A percentile compares a stretch with the other conserved stretches of the same genome.
Conservation (phyloP, 2,888 invertebrate genomes). For the Acronicta leporina region DNA sequence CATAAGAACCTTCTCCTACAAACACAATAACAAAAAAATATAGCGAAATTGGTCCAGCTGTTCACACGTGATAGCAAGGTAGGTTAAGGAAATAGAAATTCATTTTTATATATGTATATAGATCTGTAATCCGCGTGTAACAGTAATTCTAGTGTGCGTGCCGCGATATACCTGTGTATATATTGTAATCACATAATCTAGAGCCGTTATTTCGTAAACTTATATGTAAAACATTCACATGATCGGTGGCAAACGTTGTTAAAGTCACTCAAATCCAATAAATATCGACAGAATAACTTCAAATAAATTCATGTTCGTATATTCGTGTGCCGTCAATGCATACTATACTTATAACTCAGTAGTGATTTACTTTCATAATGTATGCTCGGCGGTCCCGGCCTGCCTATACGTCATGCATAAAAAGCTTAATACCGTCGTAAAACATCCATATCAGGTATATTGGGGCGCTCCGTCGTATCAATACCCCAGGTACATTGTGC, state of each 20-base stretch:
- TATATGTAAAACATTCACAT: background rate
- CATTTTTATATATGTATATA: too few species aligned
- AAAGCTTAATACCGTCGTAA: constrained; percentile 61
- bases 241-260: background rate
- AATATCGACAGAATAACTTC: background rate
- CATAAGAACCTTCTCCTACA: too few species aligned
- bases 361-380: constrained; percentile 46
- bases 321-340: constrained; percentile 13
- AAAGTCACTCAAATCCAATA: too few species aligned
- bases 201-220: background rate
- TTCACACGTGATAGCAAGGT: too few species aligned
- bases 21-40: too few species aligned
- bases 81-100: too few species aligned
- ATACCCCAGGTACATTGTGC: constrained; percentile 41
- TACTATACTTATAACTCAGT: constrained; percentile 16
- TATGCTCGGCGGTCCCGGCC: constrained; percentile 20
- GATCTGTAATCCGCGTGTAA: too few species aligned
- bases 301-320: constrained; percentile 6
- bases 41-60: too few species aligned
- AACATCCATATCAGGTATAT: constrained; percentile 58
- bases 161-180: too few species aligned
- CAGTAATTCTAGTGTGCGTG: too few species aligned
- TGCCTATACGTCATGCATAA: constrained; percentile 55
- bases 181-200: background rate
- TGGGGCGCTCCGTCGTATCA: constrained; percentile 24